Percentiles rank a stretch among this genome's conserved stretches.
Evolutionary conservation across 64 coral and sea anemone species (phyloP).

Genomic region (Porites australiensis): DNA sequence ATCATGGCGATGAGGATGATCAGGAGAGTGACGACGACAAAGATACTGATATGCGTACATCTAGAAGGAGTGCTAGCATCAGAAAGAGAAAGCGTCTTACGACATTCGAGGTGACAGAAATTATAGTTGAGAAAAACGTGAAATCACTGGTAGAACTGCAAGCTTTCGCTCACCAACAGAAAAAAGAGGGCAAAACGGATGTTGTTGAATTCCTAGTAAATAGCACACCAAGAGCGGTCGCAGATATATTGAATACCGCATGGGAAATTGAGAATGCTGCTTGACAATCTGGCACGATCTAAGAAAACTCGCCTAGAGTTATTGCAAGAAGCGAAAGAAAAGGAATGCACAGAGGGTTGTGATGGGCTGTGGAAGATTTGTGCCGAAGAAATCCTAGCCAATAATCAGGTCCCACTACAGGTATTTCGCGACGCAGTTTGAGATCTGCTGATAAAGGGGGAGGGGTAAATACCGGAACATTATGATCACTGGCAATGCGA

Average conservation of each 20-base stretch:
- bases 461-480: neutral
- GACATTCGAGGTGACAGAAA: constrained; percentile 1
- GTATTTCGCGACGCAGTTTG: neutral
- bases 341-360: neutral
- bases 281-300: too few relatives aligned
- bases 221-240: neutral
- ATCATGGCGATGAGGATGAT: neutral
- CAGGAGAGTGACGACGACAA: neutral
- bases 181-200: neutral
- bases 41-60: constrained; percentile 15
- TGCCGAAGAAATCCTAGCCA: neutral
- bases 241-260: too few relatives aligned
- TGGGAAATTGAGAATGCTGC: neutral
- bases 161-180: too few relatives aligned
- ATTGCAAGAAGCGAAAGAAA: neutral
- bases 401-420: neutral
- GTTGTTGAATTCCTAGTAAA: neutral
- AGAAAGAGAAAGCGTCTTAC: too few relatives aligned
- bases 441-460: neutral
- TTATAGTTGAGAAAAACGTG: constrained; percentile 17
- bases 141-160: too few relatives aligned
- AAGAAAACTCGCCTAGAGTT: too few relatives aligned
- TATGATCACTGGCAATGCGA: too few relatives aligned
- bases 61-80: neutral
- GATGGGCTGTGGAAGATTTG: constrained; percentile 10